Conservation (phyloP, 2,888 invertebrate species). For the Oscheius sp. region DNA sequence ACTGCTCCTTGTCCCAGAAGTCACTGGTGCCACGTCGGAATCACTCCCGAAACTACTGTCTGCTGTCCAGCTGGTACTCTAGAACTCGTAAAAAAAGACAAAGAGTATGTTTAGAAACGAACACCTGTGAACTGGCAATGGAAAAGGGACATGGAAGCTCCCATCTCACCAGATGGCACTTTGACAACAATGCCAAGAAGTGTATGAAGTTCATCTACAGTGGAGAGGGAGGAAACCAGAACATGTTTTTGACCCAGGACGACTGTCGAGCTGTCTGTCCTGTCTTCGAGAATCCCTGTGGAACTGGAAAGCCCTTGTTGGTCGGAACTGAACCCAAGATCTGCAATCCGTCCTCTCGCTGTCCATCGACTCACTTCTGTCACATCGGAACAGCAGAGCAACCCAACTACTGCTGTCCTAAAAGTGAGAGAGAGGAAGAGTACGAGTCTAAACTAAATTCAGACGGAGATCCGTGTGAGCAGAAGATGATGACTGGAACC, state of each 20-base stretch:
- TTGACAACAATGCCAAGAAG: conserved; percentile 54
- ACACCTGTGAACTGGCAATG: conserved; percentile 62
- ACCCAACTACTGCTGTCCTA: conserved; percentile 71
- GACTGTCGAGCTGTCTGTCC: conserved; percentile 69
- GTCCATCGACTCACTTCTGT: conserved; percentile 72
- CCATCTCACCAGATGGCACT: conserved; percentile 57
- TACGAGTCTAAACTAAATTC: conserved; percentile 23
- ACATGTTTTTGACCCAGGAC: conserved; percentile 70
- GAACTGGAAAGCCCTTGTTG: conserved; percentile 58
- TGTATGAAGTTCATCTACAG: conserved; percentile 69
- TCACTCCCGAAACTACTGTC: conserved; percentile 68
- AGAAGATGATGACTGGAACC: conserved; percentile 58
- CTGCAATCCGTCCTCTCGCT: conserved; percentile 44
- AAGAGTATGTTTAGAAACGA: conserved; percentile 43
- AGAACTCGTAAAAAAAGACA: not conserved
- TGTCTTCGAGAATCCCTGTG: conserved; percentile 69
- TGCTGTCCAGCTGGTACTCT: conserved; percentile 69
- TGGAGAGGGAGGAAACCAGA: conserved; percentile 72
- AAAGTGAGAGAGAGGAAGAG: conserved; percentile 55
- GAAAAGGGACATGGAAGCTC: conserved; percentile 63
- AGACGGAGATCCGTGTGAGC: conserved; percentile 70
- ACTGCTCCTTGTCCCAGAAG: conserved; percentile 57
- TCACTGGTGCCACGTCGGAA: conserved; percentile 72
- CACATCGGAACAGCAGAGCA: conserved; percentile 65
- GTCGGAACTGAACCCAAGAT: conserved; percentile 58